Conservation (phyloP, 2,113 vertebrate species). For the Heptranchias perlo region DNA sequence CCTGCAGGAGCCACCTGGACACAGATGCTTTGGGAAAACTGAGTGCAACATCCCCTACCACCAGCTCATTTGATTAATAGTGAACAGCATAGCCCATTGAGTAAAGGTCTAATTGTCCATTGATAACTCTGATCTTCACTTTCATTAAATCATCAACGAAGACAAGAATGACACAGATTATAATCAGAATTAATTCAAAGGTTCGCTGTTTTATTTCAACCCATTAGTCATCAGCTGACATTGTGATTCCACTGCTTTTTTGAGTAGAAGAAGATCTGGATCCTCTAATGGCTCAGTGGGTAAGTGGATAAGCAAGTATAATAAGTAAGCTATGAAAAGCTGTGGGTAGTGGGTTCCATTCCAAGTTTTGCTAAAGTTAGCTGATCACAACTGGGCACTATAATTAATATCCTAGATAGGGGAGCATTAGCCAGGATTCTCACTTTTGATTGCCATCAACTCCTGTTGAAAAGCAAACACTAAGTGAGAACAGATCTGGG, state of each 20-base stretch:
- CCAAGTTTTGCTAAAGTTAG: background rate
- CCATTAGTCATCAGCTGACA: slow-evolving; percentile 26
- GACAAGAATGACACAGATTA: background rate
- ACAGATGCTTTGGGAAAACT: background rate
- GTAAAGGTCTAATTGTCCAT: slow-evolving; percentile 25
- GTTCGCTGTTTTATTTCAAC: background rate
- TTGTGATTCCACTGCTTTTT: background rate
- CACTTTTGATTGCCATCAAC: background rate
- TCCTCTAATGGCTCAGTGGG: background rate
- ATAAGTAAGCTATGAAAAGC: background rate
- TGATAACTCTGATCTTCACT: background rate
- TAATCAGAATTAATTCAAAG: background rate
- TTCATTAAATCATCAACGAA: slow-evolving; percentile 10
- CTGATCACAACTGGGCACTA: background rate
- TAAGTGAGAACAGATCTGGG: background rate
- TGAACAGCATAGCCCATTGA: slow-evolving; percentile 6
- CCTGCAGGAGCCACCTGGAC: background rate
- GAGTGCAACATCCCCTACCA: background rate
- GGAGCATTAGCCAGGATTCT: background rate
- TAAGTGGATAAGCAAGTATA: background rate
- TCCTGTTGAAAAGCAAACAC: background rate
- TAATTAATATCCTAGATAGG: background rate
- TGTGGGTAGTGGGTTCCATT: background rate
- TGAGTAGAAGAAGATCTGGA: background rate
- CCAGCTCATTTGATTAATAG: background rate